Percentiles rank a stretch among this genome's conserved stretches.
phyloP scores from a whole-genome alignment of 2,888 invertebrate species.

The Sialis lutaria region DNA sequence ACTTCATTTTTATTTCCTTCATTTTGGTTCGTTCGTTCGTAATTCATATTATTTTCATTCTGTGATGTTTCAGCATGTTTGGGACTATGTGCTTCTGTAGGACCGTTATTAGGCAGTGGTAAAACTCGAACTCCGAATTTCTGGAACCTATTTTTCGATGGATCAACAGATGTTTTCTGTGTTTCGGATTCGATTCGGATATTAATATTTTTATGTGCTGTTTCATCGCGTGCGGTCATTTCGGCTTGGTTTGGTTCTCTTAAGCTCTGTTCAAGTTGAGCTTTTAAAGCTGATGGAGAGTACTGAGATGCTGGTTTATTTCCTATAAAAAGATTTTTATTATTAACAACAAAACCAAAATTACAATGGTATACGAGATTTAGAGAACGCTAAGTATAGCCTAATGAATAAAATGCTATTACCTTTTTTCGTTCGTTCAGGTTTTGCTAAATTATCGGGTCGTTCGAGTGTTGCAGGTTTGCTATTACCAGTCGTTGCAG shows the following conservation, averaged over 20 bases:
- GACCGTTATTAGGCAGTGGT: constrained; percentile 21
- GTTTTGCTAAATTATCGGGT: constrained; percentile 13
- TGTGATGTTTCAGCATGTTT: constrained; percentile 22
- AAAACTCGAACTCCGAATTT: constrained; percentile 54
- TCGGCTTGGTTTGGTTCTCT: constrained; percentile 14
- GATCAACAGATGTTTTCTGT: constrained; percentile 36
- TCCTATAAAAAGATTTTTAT: no score
- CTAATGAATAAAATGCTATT: no score
- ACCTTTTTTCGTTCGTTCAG: constrained; percentile 11
- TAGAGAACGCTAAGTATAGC: no score
- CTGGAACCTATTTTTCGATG: constrained; percentile 33
- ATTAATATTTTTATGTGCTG: constrained; percentile 2
- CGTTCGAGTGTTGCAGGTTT: constrained; percentile 22
- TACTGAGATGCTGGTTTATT: constrained; percentile 13
- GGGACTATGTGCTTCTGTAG: constrained; percentile 15
- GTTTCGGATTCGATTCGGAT: constrained; percentile 27
- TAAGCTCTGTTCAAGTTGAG: constrained; percentile 19
- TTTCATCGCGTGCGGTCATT: constrained; percentile 6
- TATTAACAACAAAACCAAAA: no score
- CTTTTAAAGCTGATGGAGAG: constrained; percentile 17
- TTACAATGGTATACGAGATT: constrained; percentile 3
- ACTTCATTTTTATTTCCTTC: constrained; percentile 9
- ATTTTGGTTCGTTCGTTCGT: constrained; percentile 10
- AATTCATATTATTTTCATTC: constrained; percentile 23
- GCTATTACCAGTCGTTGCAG: constrained; percentile 23